Conservation (phyloP, 2,888 invertebrate genomes). For the Luperina testacea region DNA sequence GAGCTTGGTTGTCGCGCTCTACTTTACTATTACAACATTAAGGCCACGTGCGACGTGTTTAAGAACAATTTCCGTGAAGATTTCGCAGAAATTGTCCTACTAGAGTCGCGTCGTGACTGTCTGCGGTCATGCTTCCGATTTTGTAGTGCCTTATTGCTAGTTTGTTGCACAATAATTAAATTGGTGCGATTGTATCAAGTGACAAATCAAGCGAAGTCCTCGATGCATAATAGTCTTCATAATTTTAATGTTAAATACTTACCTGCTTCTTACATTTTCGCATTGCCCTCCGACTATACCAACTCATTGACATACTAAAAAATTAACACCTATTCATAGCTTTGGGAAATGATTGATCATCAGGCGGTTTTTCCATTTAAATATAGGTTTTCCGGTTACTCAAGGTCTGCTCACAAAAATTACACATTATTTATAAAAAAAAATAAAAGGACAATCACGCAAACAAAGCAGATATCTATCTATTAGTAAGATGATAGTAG, state of each 20-base stretch:
- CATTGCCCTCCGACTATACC: constrained; percentile 25
- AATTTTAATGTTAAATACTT: constrained; percentile 5
- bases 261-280: constrained; percentile 27
- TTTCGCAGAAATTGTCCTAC: background rate
- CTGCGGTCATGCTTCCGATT: background rate
- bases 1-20: background rate
- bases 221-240: constrained; percentile 17
- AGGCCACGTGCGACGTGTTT: background rate
- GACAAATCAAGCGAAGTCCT: background rate
- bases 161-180: constrained; percentile 1
- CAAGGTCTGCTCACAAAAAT: constrained; percentile 6
- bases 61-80: background rate
- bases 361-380: background rate
- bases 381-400: constrained; percentile 30
- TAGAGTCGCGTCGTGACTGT: background rate
- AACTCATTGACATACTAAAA: constrained; percentile 6
- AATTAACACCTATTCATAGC: constrained; percentile 31
- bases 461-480: background rate
- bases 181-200: constrained; percentile 12
- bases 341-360: constrained; percentile 2
- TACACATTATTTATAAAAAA: too few relatives aligned
- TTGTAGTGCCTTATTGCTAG: background rate
- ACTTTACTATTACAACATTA: background rate
- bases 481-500: background rate
- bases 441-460: background rate